These are phyloP conservation scores for Meteorus cinctellus DNA, from an alignment of 2,888 invertebrate genomes.

Conservation along the genomic window DNA sequence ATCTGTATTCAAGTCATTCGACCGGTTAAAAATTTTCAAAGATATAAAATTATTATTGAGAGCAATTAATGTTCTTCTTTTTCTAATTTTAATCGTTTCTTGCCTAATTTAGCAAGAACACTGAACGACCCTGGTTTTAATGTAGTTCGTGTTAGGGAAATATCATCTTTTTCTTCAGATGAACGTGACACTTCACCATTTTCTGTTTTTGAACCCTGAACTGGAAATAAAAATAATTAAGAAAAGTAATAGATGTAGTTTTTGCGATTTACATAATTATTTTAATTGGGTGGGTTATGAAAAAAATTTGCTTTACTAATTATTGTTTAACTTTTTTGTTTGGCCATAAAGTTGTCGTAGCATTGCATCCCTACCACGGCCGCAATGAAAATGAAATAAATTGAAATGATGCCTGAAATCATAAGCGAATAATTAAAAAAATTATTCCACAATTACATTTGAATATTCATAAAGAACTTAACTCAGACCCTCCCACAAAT, in stretches of 20 bases:
- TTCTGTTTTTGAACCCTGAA: conserved; percentile 62
- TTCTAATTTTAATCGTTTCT: not conserved
- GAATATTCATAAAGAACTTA: conserved; percentile 45
- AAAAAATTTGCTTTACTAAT: conserved; percentile 11
- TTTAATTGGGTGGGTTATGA: conserved; percentile 12
- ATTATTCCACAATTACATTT: not conserved
- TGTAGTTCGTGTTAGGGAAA: conserved; percentile 42
- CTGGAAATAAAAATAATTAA: conserved; percentile 50
- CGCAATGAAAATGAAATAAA: conserved; percentile 74
- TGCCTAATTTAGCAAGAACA: conserved; percentile 66
- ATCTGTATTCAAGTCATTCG: conserved; percentile 55
- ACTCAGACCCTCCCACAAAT: conserved; percentile 75
- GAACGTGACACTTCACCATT: conserved; percentile 65
- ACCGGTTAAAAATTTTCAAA: not conserved
- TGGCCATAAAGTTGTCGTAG: conserved; percentile 59
- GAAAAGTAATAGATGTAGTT: not conserved
- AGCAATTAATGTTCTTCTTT: not conserved
- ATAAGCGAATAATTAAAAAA: conserved; percentile 13
- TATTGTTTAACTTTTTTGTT: conserved; percentile 57
- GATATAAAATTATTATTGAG: not conserved
- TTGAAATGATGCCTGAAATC: conserved; percentile 71
- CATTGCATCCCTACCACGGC: conserved; percentile 73
- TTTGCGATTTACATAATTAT: not conserved
- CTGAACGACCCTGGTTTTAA: conserved; percentile 62
- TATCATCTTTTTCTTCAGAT: conserved; percentile 51